A percentile compares a stretch with the other conserved stretches of the same genome.
phyloP scores from a whole-genome alignment of 2,113 vertebrate species.

The Struthio camelus region DNA sequence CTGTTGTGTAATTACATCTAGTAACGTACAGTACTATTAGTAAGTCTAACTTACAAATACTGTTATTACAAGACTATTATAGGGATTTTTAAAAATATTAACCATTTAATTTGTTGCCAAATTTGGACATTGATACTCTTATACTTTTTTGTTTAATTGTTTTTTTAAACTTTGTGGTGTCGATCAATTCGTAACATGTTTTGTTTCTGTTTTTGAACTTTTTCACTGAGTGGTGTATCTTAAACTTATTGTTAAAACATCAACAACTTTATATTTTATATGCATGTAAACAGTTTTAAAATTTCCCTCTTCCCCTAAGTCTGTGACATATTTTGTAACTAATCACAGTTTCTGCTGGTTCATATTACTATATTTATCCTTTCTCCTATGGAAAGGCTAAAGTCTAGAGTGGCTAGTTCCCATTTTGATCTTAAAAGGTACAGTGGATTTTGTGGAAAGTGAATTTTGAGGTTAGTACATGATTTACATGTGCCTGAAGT shows the following conservation, averaged over 20 bases:
- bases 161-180: background rate
- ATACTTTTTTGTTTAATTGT: background rate
- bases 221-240: background rate
- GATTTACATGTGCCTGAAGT: background rate
- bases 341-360: background rate
- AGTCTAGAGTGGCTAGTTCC: background rate
- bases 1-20: background rate
- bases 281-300: no score
- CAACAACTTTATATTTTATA: background rate
- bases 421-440: background rate
- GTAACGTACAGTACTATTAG: no score
- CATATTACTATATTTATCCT: background rate
- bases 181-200: background rate
- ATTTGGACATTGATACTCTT: background rate
- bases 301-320: background rate
- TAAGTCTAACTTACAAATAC: background rate
- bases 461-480: background rate
- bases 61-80: background rate
- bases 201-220: background rate
- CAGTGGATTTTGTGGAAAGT: slow-evolving; percentile 39
- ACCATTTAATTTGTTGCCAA: background rate
- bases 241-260: background rate
- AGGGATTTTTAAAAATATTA: no score
- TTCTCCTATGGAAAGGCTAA: background rate
- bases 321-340: background rate